A percentile compares a stretch with the other conserved stretches of the same genome.
These are phyloP conservation scores for Erannis defoliaria DNA, from an alignment of 2,888 invertebrate species.

Conservation along the genomic window DNA sequence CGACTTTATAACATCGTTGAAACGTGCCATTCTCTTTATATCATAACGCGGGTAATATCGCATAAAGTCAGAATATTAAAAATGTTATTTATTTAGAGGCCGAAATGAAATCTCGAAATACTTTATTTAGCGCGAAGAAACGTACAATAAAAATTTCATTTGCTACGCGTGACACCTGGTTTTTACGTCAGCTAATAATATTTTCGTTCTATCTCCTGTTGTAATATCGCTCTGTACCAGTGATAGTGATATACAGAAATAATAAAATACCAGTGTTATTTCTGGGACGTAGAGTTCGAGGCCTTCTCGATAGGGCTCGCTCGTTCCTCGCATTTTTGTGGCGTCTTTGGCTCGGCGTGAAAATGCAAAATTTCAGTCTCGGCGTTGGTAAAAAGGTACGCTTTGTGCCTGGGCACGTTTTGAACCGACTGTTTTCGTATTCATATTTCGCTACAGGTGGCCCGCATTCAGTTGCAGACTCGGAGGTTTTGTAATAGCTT, in stretches of 20 bases:
- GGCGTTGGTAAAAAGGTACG: conserved; percentile 65
- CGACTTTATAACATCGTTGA: conserved; percentile 42
- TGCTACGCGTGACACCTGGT: conserved; percentile 44
- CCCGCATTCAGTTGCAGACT: conserved; percentile 47
- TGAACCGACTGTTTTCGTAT: conserved; percentile 59
- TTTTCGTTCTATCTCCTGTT: conserved; percentile 30
- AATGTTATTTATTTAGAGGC: conserved; percentile 41
- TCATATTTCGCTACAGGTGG: conserved; percentile 69
- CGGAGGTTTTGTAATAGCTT: conserved; percentile 42
- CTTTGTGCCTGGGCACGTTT: conserved; percentile 64
- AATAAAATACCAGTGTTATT: conserved; percentile 56
- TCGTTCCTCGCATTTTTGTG: conserved; percentile 71
- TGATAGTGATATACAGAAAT: conserved; percentile 36
- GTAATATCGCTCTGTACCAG: conserved; percentile 28
- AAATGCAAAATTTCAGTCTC: conserved; percentile 68
- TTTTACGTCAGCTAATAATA: conserved; percentile 41
- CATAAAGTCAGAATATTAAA: conserved; percentile 46
- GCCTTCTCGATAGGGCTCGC: conserved; percentile 48
- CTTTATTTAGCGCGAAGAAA: conserved; percentile 37
- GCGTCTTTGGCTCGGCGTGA: conserved; percentile 63
- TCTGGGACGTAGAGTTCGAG: conserved; percentile 49
- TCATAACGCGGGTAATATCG: conserved; percentile 41
- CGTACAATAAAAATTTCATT: conserved; percentile 50
- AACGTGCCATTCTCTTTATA: conserved; percentile 42
- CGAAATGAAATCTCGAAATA: conserved; percentile 46